Percentiles rank a stretch among this genome's conserved stretches.
Conservation (phyloP, 2,797 vertebrate genomes). For the Parambassis ranga region DNA sequence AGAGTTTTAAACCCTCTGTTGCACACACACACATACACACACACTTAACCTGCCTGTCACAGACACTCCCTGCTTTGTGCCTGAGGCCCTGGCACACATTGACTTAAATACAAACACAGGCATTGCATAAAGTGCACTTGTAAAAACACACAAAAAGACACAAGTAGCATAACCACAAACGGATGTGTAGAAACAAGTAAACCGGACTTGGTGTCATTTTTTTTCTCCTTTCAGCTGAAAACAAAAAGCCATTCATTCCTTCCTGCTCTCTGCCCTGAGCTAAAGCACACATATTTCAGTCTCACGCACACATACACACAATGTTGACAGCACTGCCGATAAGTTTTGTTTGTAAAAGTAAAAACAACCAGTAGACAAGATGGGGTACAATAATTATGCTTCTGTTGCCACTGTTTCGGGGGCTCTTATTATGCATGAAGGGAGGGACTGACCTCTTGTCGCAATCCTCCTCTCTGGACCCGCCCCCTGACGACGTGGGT, state of each 20-base stretch:
- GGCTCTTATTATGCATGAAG: conserved; percentile 25
- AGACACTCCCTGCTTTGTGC: conserved; percentile 71
- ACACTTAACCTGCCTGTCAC: conserved; percentile 66
- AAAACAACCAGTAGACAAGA: conserved; percentile 12
- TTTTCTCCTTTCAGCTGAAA: conserved; percentile 50
- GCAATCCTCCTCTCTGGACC: conserved; percentile 83
- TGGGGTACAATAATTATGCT: conserved; percentile 36
- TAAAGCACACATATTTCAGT: conserved; percentile 61
- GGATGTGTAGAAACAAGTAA: conserved; percentile 31
- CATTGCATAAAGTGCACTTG: neutral
- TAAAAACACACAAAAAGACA: neutral
- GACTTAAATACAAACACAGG: conserved; percentile 17
- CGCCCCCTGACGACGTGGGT: conserved; percentile 76
- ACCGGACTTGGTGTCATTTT: conserved; percentile 44
- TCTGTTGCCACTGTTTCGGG: conserved; percentile 24
- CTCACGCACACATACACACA: conserved; percentile 1
- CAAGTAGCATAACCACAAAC: neutral
- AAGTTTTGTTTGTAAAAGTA: conserved; percentile 22
- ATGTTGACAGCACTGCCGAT: neutral
- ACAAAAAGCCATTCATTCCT: conserved; percentile 68
- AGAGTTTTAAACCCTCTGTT: conserved; percentile 39
- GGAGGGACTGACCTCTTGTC: conserved; percentile 87
- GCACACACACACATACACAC: conserved; percentile 30
- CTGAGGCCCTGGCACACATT: conserved; percentile 43
- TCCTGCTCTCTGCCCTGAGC: conserved; percentile 49